Evolutionary conservation across 2,888 invertebrate genomes (phyloP).

Genomic region (Leptopilina syphax): DNA sequence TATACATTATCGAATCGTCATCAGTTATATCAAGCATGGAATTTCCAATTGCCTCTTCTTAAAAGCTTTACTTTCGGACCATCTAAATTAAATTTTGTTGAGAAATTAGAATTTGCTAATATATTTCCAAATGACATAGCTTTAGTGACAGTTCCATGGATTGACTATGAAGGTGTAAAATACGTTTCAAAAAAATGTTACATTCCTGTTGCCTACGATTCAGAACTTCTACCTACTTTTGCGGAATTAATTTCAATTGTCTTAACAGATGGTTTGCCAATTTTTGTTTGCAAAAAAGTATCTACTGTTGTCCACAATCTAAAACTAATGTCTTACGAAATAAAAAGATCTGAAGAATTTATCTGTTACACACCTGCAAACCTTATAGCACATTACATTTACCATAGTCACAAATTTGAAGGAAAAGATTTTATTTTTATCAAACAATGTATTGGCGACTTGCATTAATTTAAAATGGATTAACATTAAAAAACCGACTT

Average conservation of each 20-base stretch:
- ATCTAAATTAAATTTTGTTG: not conserved
- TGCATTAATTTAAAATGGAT: no score
- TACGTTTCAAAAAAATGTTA: not conserved
- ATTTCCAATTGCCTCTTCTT: not conserved
- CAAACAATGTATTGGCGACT: no score
- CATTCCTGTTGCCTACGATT: not conserved
- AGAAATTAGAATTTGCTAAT: not conserved
- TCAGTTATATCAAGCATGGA: slow-evolving; percentile 33
- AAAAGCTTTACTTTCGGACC: not conserved
- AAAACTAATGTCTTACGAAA: not conserved
- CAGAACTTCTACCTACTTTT: not conserved
- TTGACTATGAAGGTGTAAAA: not conserved
- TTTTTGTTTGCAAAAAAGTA: not conserved
- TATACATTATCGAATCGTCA: not conserved
- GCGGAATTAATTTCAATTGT: slow-evolving; percentile 5
- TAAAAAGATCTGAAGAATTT: not conserved
- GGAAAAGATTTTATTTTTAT: no score
- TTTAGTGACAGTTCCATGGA: not conserved
- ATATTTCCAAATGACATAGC: not conserved
- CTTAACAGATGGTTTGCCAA: not conserved
- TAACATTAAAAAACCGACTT: no score
- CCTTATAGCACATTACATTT: no score
- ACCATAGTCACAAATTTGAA: no score
- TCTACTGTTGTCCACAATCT: not conserved
- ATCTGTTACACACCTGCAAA: no score